Conservation (phyloP, 2,797 vertebrate species). For the Molossus alvarezi region DNA sequence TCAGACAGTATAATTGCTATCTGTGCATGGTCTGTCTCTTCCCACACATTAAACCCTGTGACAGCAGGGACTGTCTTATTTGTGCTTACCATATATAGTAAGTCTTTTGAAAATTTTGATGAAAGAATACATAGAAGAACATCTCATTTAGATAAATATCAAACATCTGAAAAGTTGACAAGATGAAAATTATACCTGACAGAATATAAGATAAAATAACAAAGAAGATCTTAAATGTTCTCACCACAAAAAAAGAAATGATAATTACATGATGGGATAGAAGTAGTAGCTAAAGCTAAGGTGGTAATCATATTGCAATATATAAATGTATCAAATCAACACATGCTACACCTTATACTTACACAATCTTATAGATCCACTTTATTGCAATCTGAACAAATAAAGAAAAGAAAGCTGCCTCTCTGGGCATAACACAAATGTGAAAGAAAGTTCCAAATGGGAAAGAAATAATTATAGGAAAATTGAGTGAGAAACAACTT, state of each 20-base stretch:
- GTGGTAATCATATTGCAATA: background rate
- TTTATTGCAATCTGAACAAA: background rate
- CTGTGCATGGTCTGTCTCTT: slow-evolving; percentile 26
- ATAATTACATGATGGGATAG: background rate
- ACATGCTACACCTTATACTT: background rate
- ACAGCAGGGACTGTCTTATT: slow-evolving; percentile 6
- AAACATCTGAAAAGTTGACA: slow-evolving; percentile 72
- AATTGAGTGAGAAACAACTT: background rate
- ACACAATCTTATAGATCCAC: background rate
- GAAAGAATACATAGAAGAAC: slow-evolving; percentile 34
- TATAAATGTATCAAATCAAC: slow-evolving; percentile 18
- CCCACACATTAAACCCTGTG: background rate
- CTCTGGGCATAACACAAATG: background rate
- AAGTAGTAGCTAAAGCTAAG: background rate
- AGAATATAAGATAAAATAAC: slow-evolving; percentile 46
- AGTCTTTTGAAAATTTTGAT: slow-evolving; percentile 62
- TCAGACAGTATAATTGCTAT: slow-evolving; percentile 11
- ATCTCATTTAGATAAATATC: slow-evolving; percentile 58
- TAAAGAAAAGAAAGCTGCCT: slow-evolving; percentile 1
- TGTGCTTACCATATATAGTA: slow-evolving; percentile 27
- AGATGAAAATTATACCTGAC: slow-evolving; percentile 76
- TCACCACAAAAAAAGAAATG: background rate
- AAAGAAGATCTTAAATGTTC: slow-evolving; percentile 27
- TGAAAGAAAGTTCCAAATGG: slow-evolving; percentile 57
- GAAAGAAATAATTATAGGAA: slow-evolving; percentile 63